Conservation (phyloP, 2,113 vertebrate species). For the Plotosus lineatus region DNA sequence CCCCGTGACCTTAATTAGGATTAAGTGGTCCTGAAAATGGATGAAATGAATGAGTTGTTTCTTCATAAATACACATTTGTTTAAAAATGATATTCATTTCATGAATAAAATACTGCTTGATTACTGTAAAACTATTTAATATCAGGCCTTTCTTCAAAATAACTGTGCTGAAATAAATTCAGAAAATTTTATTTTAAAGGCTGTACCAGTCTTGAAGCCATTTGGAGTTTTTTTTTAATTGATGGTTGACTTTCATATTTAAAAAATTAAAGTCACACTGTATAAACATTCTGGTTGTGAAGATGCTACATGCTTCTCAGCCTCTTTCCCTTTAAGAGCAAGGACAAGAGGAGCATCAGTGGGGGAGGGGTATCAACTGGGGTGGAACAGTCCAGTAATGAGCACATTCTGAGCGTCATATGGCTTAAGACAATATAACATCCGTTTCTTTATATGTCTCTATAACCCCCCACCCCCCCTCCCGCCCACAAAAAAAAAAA, state of each 20-base stretch:
- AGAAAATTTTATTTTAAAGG: too few species aligned
- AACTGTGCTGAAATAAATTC: not conserved
- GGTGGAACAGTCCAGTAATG: conserved; percentile 80
- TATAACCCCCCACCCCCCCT: conserved; percentile 29
- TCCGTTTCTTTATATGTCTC: conserved; percentile 54
- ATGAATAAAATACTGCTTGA: not conserved
- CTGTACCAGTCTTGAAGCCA: too few species aligned
- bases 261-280: not conserved
- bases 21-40: too few species aligned
- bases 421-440: conserved; percentile 69
- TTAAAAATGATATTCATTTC: not conserved
- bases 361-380: conserved; percentile 77
- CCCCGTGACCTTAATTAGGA: too few species aligned
- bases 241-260: not conserved
- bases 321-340: conserved; percentile 78
- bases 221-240: not conserved
- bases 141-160: not conserved
- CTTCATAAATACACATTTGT: too few species aligned
- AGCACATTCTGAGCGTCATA: conserved; percentile 72
- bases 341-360: conserved; percentile 61
- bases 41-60: too few species aligned
- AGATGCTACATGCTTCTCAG: conserved; percentile 42
- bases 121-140: too few species aligned
- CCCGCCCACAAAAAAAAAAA: conserved; percentile 22
- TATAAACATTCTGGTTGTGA: not conserved